Evolutionary conservation across 92 coral and sea anemone species (phyloP).

Genomic region (Ricordea florida): DNA sequence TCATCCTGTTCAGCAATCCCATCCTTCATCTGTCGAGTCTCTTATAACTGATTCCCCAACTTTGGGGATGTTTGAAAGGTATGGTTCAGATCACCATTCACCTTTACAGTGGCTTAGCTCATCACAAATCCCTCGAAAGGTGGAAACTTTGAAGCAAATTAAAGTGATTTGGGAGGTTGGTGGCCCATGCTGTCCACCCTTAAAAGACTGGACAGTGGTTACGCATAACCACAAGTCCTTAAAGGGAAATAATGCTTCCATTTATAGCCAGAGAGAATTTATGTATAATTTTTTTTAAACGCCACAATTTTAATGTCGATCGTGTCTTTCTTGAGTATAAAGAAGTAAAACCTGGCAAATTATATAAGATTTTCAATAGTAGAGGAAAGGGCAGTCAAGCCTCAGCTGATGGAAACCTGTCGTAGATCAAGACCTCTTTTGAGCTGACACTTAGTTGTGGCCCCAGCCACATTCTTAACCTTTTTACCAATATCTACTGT

Average conservation of each 20-base stretch:
- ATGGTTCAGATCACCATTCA: neutral
- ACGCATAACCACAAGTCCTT: neutral
- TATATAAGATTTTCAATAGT: neutral
- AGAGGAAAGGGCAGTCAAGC: no score
- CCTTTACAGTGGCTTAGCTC: neutral
- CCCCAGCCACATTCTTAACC: no score
- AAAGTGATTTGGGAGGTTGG: constrained; percentile 9
- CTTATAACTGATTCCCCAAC: neutral
- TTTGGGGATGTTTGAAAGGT: neutral
- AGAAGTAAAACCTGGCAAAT: neutral
- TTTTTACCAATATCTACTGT: no score
- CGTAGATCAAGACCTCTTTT: no score
- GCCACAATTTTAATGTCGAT: neutral
- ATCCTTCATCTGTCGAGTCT: neutral
- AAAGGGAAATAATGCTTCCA: neutral
- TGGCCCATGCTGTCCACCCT: no score
- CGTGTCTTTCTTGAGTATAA: neutral
- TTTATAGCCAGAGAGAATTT: neutral
- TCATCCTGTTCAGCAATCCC: no score
- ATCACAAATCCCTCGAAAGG: neutral
- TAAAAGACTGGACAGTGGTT: no score
- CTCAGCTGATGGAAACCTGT: no score
- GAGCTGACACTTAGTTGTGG: no score
- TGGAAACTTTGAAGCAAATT: neutral
- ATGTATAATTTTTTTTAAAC: neutral